A percentile compares a stretch with the other conserved stretches of the same genome.
Evolutionary conservation across 2,888 invertebrate genomes (phyloP).

Genomic region (Rotaria socialis): DNA sequence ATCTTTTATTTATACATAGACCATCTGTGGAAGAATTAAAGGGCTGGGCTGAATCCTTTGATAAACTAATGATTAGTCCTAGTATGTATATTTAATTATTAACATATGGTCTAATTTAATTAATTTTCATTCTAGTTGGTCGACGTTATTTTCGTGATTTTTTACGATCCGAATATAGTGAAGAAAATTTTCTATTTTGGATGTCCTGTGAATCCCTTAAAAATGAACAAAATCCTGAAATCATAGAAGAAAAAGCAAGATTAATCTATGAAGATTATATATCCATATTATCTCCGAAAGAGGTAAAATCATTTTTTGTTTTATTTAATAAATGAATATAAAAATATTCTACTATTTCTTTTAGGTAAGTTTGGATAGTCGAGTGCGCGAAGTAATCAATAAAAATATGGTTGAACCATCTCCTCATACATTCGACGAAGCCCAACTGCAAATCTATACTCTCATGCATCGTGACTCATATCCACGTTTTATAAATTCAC

Average conservation of each 20-base stretch:
- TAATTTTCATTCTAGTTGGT: conserved; percentile 67
- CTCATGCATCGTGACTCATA: conserved; percentile 99
- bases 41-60: conserved; percentile 90
- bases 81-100: conserved; percentile 57
- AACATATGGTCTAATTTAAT: too few species aligned
- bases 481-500: conserved; percentile 90
- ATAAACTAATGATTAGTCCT: conserved; percentile 83
- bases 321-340: background rate
- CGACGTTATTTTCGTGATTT: conserved; percentile 91
- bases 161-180: conserved; percentile 92
- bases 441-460: conserved; percentile 98
- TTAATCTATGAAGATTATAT: conserved; percentile 99
- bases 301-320: conserved; percentile 65
- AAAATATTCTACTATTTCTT: background rate
- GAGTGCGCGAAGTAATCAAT: conserved; percentile 94
- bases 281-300: conserved; percentile 96
- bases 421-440: conserved; percentile 95
- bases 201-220: conserved; percentile 94
- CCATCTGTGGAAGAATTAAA: conserved; percentile 84
- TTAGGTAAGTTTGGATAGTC: conserved; percentile 91
- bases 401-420: conserved; percentile 95
- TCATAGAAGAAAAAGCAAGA: conserved; percentile 91
- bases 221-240: conserved; percentile 81
- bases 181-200: conserved; percentile 98
- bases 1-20: conserved; percentile 60